phyloP scores from a whole-genome alignment of 2,113 vertebrate genomes.

The Periophthalmodon schlosseri region DNA sequence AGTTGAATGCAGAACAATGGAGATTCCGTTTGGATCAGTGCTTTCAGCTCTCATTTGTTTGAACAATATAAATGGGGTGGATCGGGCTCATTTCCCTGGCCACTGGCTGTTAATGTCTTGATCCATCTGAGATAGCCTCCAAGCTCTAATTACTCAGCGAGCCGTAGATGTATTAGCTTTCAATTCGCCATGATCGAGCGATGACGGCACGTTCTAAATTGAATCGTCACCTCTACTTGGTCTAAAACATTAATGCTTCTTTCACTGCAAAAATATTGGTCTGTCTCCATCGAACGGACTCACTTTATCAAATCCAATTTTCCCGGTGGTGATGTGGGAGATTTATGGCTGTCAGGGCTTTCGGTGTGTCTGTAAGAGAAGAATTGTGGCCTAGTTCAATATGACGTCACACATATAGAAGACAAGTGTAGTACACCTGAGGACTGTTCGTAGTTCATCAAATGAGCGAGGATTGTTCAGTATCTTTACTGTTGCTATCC shows the following conservation, averaged over 20 bases:
- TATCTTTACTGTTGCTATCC: no score
- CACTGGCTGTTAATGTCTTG: conserved; percentile 65
- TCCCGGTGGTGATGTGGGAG: conserved; percentile 35
- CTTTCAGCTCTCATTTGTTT: conserved; percentile 69
- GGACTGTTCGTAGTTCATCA: not conserved
- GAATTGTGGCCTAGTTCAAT: not conserved
- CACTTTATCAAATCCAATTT: conserved; percentile 58
- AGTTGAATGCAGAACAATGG: conserved; percentile 48
- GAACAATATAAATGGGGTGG: conserved; percentile 73
- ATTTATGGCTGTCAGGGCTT: conserved; percentile 47
- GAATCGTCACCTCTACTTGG: conserved; percentile 53
- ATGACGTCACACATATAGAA: not conserved
- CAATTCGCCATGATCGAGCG: conserved; percentile 48
- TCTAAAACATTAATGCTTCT: conserved; percentile 61
- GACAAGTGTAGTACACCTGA: not conserved
- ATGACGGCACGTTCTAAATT: conserved; percentile 50
- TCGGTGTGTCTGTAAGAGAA: conserved; percentile 6
- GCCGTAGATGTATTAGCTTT: conserved; percentile 66
- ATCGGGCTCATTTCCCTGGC: conserved; percentile 66
- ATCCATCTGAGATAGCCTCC: conserved; percentile 67
- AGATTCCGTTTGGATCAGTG: conserved; percentile 34
- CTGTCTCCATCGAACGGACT: conserved; percentile 43
- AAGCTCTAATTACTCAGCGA: conserved; percentile 66
- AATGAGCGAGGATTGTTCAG: not conserved
- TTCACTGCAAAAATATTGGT: conserved; percentile 41